These are phyloP conservation scores for Paraplagusia blochii DNA, from an alignment of 2,113 vertebrate genomes.

Conservation along the genomic window DNA sequence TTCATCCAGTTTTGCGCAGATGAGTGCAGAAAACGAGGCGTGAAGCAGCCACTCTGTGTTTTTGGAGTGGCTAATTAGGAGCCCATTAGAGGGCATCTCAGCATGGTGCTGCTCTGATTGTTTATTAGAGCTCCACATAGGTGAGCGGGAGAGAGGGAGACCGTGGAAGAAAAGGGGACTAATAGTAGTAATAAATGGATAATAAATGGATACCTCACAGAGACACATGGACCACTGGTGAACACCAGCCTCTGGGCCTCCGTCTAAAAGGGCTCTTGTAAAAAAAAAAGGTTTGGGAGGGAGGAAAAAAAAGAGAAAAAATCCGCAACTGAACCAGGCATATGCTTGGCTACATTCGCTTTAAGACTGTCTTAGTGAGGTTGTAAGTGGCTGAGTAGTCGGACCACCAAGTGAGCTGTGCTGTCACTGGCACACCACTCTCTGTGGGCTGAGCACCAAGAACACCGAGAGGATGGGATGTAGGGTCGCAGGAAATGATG, in stretches of 20 bases:
- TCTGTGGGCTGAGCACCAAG: slow-evolving; percentile 44
- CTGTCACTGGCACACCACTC: slow-evolving; percentile 67
- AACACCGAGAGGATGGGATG: slow-evolving; percentile 56
- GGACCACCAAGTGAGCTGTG: slow-evolving; percentile 69
- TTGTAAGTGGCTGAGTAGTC: slow-evolving; percentile 67
- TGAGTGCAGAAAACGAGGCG: slow-evolving; percentile 75
- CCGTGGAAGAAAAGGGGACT: slow-evolving; percentile 47
- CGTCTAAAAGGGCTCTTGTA: slow-evolving; percentile 68
- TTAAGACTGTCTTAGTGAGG: slow-evolving; percentile 71
- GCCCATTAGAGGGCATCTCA: slow-evolving; percentile 71
- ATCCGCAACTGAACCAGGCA: slow-evolving; percentile 42
- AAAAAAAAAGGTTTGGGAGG: slow-evolving; percentile 36
- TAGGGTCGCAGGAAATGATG: slow-evolving; percentile 57
- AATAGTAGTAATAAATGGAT: slow-evolving; percentile 70
- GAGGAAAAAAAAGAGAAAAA: slow-evolving; percentile 28
- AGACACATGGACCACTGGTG: slow-evolving; percentile 33
- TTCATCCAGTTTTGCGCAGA: slow-evolving; percentile 74
- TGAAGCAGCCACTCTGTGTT: slow-evolving; percentile 69
- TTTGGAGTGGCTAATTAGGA: slow-evolving; percentile 74
- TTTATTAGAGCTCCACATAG: slow-evolving; percentile 72
- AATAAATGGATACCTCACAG: slow-evolving; percentile 64
- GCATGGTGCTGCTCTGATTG: slow-evolving; percentile 68
- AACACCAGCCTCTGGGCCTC: slow-evolving; percentile 64
- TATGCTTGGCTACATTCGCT: slow-evolving; percentile 58
- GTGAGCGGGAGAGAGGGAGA: slow-evolving; percentile 45